Conservation (phyloP, 2,113 vertebrate species). For the Gnathonemus echidnorhynchus region DNA sequence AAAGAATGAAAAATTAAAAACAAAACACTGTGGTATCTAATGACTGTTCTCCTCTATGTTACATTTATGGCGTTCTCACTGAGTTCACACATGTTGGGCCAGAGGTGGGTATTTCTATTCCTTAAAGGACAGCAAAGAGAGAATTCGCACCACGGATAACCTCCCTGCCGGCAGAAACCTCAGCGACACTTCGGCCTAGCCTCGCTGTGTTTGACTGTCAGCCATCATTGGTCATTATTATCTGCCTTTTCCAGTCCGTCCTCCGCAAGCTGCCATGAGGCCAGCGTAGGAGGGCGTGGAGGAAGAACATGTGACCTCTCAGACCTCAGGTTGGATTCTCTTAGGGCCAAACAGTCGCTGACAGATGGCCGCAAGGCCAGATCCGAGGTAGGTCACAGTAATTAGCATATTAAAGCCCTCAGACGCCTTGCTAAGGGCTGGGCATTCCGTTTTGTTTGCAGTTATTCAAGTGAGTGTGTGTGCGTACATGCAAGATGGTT, state of each 20-base stretch:
- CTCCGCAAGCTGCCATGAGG: neutral
- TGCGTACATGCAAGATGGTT: neutral
- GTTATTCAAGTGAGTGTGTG: constrained; percentile 12
- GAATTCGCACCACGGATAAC: neutral
- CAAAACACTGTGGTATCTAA: neutral
- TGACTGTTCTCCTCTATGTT: neutral
- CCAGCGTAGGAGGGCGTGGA: neutral
- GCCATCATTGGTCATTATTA: neutral
- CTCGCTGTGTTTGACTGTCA: neutral
- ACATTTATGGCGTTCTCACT: neutral
- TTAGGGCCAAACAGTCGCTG: neutral
- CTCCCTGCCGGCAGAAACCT: neutral
- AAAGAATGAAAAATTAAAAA: neutral
- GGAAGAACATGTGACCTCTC: neutral
- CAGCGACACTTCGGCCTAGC: neutral
- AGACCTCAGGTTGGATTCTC: neutral
- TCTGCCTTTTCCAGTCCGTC: neutral
- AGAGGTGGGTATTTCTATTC: neutral
- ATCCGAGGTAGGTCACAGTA: neutral
- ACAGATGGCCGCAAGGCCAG: constrained; percentile 10
- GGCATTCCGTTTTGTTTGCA: neutral
- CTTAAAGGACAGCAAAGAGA: neutral
- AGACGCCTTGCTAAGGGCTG: neutral
- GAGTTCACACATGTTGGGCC: neutral
- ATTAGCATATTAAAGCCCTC: constrained; percentile 19